phyloP scores from a whole-genome alignment of 2,113 vertebrate species.

The Corythaeola cristata region DNA sequence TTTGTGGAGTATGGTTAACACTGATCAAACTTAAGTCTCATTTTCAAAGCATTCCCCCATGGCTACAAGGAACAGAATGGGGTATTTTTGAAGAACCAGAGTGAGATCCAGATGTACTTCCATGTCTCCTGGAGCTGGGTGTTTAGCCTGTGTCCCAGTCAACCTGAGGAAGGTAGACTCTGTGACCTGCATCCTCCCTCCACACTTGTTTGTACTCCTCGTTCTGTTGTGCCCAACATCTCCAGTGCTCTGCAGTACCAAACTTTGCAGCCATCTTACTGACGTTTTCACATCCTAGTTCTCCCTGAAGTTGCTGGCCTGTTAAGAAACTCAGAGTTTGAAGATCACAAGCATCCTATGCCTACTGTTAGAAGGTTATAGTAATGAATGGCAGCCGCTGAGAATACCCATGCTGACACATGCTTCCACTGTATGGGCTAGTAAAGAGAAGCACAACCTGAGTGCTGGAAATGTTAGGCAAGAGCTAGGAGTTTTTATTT shows the following conservation, averaged over 20 bases:
- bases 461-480: not conserved
- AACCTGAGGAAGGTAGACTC: not conserved
- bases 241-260: not conserved
- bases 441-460: not conserved
- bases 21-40: not conserved
- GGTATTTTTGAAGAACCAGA: accelerated
- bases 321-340: not conserved
- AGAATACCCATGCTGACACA: not conserved
- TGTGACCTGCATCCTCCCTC: not conserved
- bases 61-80: not conserved
- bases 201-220: accelerated
- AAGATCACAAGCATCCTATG: not conserved
- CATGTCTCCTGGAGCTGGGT: not conserved
- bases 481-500: not conserved
- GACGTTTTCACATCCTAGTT: not conserved
- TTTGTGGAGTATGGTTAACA: not conserved
- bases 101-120: not conserved
- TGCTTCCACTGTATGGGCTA: not conserved
- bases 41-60: not conserved
- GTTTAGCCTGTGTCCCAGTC: not conserved
- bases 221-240: not conserved
- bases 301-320: not conserved
- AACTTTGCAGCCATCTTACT: not conserved
- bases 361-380: not conserved
- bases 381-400: not conserved